Evolutionary conservation across 2,113 vertebrate genomes (phyloP).

Genomic region (Scomber scombrus): DNA sequence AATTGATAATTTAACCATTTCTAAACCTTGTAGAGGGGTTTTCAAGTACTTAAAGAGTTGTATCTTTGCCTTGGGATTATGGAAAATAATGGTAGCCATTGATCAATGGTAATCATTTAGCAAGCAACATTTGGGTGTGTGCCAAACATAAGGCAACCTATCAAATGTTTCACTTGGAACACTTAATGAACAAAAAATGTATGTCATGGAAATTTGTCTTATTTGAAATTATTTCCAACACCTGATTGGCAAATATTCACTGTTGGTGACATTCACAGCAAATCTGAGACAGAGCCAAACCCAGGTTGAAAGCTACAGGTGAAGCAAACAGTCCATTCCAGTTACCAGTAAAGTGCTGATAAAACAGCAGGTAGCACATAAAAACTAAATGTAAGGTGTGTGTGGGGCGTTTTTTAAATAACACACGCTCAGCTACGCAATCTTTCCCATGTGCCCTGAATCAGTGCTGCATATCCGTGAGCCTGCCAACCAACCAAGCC

Average conservation of each 20-base stretch:
- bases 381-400: not conserved
- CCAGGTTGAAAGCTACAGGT: not conserved
- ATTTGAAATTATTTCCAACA: not conserved
- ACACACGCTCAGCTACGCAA: not conserved
- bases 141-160: not conserved
- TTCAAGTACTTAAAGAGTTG: not conserved
- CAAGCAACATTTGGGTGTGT: not conserved
- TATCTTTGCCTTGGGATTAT: not conserved
- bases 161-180: not conserved
- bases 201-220: not conserved
- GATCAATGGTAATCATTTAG: not conserved
- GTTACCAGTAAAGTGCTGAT: not conserved
- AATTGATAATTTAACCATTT: not conserved
- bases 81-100: not conserved
- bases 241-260: not conserved
- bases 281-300: not conserved
- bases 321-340: not conserved
- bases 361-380: not conserved
- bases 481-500: not conserved
- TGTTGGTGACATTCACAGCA: not conserved
- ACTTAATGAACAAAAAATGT: not conserved
- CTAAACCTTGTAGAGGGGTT: not conserved
- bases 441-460: not conserved
- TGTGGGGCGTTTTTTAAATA: not conserved
- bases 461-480: not conserved